These are phyloP conservation scores for Diabrotica undecimpunctata DNA, from an alignment of 1,140 invertebrate genomes.

Conservation along the genomic window DNA sequence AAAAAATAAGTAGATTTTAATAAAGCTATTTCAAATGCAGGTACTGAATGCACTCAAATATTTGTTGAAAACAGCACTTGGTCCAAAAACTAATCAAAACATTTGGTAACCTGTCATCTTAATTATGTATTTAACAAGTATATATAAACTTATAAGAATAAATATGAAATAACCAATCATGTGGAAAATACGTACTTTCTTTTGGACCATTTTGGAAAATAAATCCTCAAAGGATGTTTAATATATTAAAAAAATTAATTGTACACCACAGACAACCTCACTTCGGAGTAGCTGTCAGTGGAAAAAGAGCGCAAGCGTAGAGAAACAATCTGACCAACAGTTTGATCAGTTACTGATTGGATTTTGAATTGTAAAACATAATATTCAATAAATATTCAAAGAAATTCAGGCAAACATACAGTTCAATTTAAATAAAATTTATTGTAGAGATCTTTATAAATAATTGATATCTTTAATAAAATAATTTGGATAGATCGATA, in stretches of 20 bases:
- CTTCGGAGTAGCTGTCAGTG: background rate
- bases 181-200: conserved; percentile 37
- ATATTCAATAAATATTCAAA: too few relatives aligned
- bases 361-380: too few relatives aligned
- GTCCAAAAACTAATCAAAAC: background rate
- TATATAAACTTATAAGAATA: background rate
- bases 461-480: too few relatives aligned
- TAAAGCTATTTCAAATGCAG: too few relatives aligned
- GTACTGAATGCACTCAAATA: conserved; percentile 5
- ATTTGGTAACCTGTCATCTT: background rate
- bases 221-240: background rate
- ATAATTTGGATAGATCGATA: too few relatives aligned
- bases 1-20: too few relatives aligned
- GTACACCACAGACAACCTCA: conserved; percentile 5
- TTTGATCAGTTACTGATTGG: background rate
- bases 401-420: too few relatives aligned
- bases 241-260: conserved; percentile 8
- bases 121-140: background rate
- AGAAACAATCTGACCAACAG: background rate
- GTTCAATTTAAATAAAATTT: too few relatives aligned
- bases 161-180: background rate
- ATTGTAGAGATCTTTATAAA: too few relatives aligned
- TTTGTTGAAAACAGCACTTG: conserved; percentile 22
- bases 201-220: conserved; percentile 43
- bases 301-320: conserved; percentile 8